Base-by-base conservation (phyloP, 1,140 invertebrate genomes). In the Panagrolaimus sp. region DNA sequence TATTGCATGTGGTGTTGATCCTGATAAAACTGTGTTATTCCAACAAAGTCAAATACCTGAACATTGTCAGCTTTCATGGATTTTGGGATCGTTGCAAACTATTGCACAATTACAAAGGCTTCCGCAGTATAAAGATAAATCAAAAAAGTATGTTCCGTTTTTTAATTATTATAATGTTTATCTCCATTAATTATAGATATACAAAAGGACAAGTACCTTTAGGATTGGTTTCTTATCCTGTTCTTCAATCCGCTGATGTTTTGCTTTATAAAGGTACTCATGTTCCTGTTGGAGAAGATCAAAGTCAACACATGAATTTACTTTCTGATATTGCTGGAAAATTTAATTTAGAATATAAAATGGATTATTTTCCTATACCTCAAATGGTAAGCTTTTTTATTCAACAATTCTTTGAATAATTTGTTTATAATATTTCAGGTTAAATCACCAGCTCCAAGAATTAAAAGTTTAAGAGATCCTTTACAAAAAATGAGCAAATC, bases 401-500 rank as follows among this genome's bases (percentile, higher is more conserved):
- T 27, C 31, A 38, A 38, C 31, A n/a, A 38, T 4, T 7, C 31
- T 38, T 38, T 38, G 7, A 38, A 38, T n/a, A n/a, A n/a, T n/a
- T n/a, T n/a, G n/a, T n/a, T n/a, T n/a, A 38, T 64, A 20, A 9
- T n/a, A 11, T 44, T 74, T 63, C 47, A 74, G 74, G 38, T 75
- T 14, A 64, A 27, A 23, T 44, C 72, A 11, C 20, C 38, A n/a
- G 16, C 65, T 47, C 63, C 80, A 11, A 66, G 91, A 47, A 85
- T 96, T 20, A 88, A 88, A 78, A 94, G 91, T 82, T 84, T 96
- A 14, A 86, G 91, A 45, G 88, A 93, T 79, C 91, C 94, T 0
- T 78, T 79, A 0, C 90, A 91, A 78, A 99, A 99, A 86, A 98
- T 98, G 96, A 98, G 95, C 7, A 99, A 98, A 85, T 98, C 95